Evolutionary conservation across 2,797 vertebrate genomes (phyloP).

Genomic region (Periparus ater): DNA sequence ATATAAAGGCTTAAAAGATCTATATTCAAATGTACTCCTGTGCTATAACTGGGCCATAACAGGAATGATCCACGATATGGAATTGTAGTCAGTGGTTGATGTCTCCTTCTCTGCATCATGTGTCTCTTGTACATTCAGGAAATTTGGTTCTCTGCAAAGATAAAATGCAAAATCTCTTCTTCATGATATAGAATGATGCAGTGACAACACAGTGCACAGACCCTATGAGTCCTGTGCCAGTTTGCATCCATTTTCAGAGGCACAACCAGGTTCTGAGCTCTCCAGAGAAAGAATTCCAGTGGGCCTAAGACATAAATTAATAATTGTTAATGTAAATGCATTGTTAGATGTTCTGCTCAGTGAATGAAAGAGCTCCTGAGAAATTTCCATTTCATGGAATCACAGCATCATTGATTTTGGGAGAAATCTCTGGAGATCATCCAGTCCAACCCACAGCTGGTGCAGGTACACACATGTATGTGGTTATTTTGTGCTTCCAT

Average conservation of each 20-base stretch:
- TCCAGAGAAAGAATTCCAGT: background rate
- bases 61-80: background rate
- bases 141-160: background rate
- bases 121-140: background rate
- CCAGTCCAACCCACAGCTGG: background rate
- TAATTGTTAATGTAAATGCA: background rate
- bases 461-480: background rate
- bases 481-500: background rate
- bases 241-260: background rate
- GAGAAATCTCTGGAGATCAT: background rate
- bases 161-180: background rate
- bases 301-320: background rate
- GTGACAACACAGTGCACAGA: background rate
- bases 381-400: background rate
- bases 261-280: background rate
- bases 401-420: background rate
- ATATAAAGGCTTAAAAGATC: background rate
- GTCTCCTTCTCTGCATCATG: background rate
- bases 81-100: background rate
- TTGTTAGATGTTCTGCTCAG: rapidly evolving
- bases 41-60: background rate
- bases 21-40: background rate
- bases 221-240: too few species aligned
- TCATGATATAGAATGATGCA: background rate
- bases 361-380: background rate